Evolutionary conservation across 2,797 vertebrate genomes (phyloP).

Genomic region (Schizopygopsis malacanthus): DNA sequence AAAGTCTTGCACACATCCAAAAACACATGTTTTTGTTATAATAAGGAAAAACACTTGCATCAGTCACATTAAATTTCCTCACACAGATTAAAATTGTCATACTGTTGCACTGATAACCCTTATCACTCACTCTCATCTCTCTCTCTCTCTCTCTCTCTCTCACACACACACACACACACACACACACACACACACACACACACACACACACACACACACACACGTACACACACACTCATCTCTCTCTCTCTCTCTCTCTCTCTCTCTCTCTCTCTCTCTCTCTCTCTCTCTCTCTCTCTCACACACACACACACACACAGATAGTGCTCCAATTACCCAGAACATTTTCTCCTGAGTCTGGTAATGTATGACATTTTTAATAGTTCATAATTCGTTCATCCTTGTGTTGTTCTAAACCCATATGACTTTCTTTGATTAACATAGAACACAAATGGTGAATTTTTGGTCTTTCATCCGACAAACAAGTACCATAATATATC

Average conservation of each 20-base stretch:
- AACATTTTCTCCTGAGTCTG: background rate
- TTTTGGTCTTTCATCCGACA: background rate
- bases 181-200: background rate
- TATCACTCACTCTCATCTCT: conserved; percentile 69
- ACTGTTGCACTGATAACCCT: conserved; percentile 75
- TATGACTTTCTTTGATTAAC: background rate
- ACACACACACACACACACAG: background rate
- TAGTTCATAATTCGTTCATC: background rate
- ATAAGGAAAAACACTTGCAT: conserved; percentile 45
- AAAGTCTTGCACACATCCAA: conserved; percentile 25
- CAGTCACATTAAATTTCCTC: conserved; percentile 73
- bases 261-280: too few species aligned
- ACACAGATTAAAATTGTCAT: conserved; percentile 71
- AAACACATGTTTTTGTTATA: conserved; percentile 3
- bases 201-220: conserved; percentile 63
- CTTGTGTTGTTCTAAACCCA: background rate
- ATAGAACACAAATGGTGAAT: background rate
- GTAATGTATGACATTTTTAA: conserved; percentile 7
- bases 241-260: too few species aligned
- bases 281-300: too few species aligned
- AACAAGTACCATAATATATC: background rate
- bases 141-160: conserved; percentile 50
- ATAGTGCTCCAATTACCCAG: background rate
- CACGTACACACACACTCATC: conserved; percentile 63
- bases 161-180: conserved; percentile 68